A percentile compares a stretch with the other conserved stretches of the same genome.
Evolutionary conservation across 2,797 vertebrate species (phyloP).

Genomic region (Enteromius treurensis): DNA sequence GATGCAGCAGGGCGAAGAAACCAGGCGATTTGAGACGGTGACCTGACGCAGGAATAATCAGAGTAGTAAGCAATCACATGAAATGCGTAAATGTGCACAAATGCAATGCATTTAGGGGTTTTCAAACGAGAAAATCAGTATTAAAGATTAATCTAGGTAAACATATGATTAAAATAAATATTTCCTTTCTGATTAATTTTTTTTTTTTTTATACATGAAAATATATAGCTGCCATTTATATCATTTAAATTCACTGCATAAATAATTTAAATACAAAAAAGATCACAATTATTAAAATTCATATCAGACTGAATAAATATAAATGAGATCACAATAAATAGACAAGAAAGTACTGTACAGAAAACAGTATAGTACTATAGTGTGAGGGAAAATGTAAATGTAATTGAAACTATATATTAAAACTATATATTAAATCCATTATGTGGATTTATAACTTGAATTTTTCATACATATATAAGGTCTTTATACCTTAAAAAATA

Average conservation of each 20-base stretch:
- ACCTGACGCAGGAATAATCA: slow-evolving; percentile 73
- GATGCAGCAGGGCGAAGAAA: slow-evolving; percentile 93
- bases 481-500: neutral
- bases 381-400: neutral
- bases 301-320: neutral
- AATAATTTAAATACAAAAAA: neutral
- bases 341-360: no score
- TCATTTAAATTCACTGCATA: no score
- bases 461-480: neutral
- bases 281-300: neutral
- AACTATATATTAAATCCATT: neutral
- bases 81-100: neutral
- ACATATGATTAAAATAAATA: no score
- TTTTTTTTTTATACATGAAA: neutral
- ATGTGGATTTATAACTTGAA: neutral
- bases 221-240: neutral
- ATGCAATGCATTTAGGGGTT: neutral
- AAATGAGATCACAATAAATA: neutral
- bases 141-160: neutral
- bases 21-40: slow-evolving; percentile 90
- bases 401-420: neutral
- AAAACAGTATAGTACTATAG: neutral
- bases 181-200: neutral
- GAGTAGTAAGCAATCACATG: neutral
- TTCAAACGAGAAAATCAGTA: neutral